A percentile compares a stretch with the other conserved stretches of the same genome.
Evolutionary conservation across 1,140 invertebrate species (phyloP).

Genomic region (Venturia canescens): DNA sequence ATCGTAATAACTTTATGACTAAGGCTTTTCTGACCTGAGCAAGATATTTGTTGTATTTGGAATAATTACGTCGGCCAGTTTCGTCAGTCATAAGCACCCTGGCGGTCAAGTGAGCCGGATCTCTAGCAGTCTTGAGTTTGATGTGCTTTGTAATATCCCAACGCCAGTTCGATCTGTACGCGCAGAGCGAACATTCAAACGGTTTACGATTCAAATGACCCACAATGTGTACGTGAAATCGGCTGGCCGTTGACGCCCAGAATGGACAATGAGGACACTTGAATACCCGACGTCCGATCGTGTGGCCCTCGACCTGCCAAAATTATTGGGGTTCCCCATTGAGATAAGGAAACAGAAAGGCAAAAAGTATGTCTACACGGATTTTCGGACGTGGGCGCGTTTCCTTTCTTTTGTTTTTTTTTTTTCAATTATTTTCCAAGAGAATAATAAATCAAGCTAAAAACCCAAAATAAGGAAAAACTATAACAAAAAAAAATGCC

Average conservation of each 20-base stretch:
- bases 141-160: slow-evolving; percentile 98
- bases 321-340: slow-evolving; percentile 55
- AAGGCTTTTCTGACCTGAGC: slow-evolving; percentile 79
- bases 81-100: slow-evolving; percentile 94
- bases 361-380: slow-evolving; percentile 17
- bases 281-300: slow-evolving; percentile 81
- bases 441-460: too few species aligned
- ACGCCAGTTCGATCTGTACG: slow-evolving; percentile 95
- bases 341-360: slow-evolving; percentile 33
- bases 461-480: background rate
- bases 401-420: background rate
- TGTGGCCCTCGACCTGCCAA: slow-evolving; percentile 72
- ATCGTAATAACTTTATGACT: slow-evolving; percentile 32
- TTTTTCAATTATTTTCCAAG: too few species aligned
- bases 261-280: slow-evolving; percentile 94
- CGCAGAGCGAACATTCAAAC: slow-evolving; percentile 95
- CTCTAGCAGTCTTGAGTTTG: slow-evolving; percentile 89
- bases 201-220: slow-evolving; percentile 95
- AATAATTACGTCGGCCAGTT: slow-evolving; percentile 92
- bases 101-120: slow-evolving; percentile 86
- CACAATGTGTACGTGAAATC: slow-evolving; percentile 95
- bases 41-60: slow-evolving; percentile 93
- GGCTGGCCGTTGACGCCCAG: slow-evolving; percentile 93
- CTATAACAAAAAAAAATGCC: background rate
- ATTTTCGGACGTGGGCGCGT: slow-evolving; percentile 32